Conservation (phyloP, 2,797 vertebrate species). For the Neostethus bicornis region DNA sequence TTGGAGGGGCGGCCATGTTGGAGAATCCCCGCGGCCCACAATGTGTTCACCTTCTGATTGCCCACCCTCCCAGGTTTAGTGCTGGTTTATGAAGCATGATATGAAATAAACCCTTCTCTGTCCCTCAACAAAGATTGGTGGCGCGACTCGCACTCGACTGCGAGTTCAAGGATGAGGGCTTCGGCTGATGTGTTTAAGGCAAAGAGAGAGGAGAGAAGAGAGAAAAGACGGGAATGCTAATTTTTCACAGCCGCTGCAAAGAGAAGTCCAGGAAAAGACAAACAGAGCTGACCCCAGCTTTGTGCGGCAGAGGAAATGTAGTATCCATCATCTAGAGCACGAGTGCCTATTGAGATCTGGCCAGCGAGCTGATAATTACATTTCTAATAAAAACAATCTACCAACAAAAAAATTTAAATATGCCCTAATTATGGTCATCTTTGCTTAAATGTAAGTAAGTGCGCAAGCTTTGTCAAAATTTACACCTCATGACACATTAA, state of each 20-base stretch:
- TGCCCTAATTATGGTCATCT: too few species aligned
- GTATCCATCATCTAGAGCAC: neutral
- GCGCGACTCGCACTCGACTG: constrained; percentile 55
- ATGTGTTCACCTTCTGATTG: constrained; percentile 72
- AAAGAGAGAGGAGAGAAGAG: constrained; percentile 13
- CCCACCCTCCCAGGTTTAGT: constrained; percentile 71
- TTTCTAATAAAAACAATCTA: too few species aligned
- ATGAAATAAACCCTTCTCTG: constrained; percentile 74
- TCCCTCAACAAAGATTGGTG: constrained; percentile 64
- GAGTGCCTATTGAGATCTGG: too few species aligned
- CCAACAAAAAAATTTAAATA: too few species aligned
- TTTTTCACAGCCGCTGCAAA: constrained; percentile 33
- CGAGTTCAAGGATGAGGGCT: constrained; percentile 58
- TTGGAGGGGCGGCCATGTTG: constrained; percentile 57
- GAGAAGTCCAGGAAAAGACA: constrained; percentile 16
- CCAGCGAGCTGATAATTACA: too few species aligned
- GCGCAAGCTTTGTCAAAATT: too few species aligned
- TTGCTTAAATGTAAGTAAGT: too few species aligned
- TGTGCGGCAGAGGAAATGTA: constrained; percentile 13
- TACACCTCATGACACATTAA: too few species aligned
- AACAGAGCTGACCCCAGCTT: constrained; percentile 17
- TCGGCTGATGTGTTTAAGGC: constrained; percentile 51
- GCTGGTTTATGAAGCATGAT: constrained; percentile 78
- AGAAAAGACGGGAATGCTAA: constrained; percentile 32
- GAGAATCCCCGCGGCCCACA: constrained; percentile 55